Evolutionary conservation across 2,888 invertebrate genomes (phyloP).

Genomic region (Bimastos eiseni): DNA sequence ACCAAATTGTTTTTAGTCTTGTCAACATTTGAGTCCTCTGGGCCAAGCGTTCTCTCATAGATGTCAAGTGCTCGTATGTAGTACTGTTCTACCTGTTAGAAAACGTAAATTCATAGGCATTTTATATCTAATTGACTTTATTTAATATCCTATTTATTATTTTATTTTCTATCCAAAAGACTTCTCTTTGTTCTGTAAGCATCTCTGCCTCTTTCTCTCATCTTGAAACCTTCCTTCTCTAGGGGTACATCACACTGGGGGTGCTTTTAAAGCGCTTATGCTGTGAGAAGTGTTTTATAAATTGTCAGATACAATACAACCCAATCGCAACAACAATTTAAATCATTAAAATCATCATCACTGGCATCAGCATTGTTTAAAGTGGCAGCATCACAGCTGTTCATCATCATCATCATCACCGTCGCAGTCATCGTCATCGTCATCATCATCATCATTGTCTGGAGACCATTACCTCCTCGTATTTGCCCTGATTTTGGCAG

Average conservation of each 20-base stretch:
- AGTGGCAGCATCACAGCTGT: neutral
- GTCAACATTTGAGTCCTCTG: slow-evolving; percentile 90
- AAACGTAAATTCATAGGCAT: neutral
- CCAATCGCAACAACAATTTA: too few species aligned
- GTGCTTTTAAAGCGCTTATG: too few species aligned
- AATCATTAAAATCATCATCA: neutral
- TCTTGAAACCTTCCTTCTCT: too few species aligned
- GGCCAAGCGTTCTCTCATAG: slow-evolving; percentile 90
- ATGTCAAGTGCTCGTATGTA: slow-evolving; percentile 96
- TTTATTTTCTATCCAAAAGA: neutral
- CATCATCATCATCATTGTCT: neutral
- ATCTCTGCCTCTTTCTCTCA: neutral
- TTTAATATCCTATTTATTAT: too few species aligned
- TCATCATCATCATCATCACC: neutral
- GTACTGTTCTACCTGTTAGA: slow-evolving; percentile 68
- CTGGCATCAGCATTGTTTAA: neutral
- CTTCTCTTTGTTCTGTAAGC: neutral
- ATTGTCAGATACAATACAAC: too few species aligned
- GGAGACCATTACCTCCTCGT: slow-evolving; percentile 78
- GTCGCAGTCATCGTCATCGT: neutral
- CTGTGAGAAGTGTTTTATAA: too few species aligned
- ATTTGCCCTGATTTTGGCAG: slow-evolving; percentile 98
- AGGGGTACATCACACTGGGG: too few species aligned
- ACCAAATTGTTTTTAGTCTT: slow-evolving; percentile 97
- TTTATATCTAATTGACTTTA: too few species aligned